phyloP scores from a whole-genome alignment of 2,113 vertebrate species.

The Tauraco erythrolophus region DNA sequence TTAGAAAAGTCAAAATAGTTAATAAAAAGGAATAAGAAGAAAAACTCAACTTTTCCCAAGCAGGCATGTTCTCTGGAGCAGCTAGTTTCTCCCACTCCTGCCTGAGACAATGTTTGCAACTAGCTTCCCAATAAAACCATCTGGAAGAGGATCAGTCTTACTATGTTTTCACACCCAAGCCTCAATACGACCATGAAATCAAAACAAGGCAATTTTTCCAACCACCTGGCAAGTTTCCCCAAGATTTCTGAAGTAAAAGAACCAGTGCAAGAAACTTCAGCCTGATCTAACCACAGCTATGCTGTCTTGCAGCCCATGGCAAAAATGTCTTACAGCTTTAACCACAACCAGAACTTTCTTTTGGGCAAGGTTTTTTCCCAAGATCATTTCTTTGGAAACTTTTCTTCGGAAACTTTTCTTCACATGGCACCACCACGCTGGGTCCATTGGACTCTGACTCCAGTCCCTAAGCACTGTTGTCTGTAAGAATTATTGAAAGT shows the following conservation, averaged over 20 bases:
- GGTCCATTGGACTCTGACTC: background rate
- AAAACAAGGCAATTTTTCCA: slow-evolving; percentile 34
- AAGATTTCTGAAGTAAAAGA: background rate
- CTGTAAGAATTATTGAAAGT: background rate
- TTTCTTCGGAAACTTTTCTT: background rate
- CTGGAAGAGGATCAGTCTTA: background rate
- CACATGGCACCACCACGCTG: fast-evolving
- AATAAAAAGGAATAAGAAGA: background rate
- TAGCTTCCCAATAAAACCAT: slow-evolving; percentile 6
- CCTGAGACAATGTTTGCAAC: background rate
- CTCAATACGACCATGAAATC: slow-evolving; percentile 28
- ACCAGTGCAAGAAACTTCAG: background rate
- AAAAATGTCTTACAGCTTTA: background rate
- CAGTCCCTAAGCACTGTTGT: background rate
- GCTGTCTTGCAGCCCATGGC: background rate
- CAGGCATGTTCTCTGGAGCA: background rate
- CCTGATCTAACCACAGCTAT: background rate
- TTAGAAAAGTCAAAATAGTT: background rate
- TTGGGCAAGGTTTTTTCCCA: background rate
- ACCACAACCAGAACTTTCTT: background rate
- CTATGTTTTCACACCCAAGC: slow-evolving; percentile 26
- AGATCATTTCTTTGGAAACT: background rate
- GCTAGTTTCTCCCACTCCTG: background rate
- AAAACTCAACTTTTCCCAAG: background rate
- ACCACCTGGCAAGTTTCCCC: background rate